phyloP scores from a whole-genome alignment of 2,113 vertebrate species.

The Gymnobelideus leadbeateri region DNA sequence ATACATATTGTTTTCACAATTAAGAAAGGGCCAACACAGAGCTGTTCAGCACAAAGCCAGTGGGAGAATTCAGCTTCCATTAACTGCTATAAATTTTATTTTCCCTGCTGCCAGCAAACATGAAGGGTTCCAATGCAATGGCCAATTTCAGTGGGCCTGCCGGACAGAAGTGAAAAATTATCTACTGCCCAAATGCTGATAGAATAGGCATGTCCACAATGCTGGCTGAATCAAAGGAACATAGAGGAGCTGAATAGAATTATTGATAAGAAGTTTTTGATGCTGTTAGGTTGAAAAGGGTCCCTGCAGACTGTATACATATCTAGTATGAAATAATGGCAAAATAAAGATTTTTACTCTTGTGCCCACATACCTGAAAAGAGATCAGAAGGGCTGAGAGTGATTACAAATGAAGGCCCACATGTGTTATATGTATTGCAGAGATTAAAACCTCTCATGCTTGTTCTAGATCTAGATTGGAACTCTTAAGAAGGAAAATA shows the following conservation, averaged over 20 bases:
- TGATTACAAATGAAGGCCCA: constrained; percentile 36
- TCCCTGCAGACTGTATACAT: constrained; percentile 45
- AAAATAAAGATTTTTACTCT: constrained; percentile 31
- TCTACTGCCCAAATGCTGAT: constrained; percentile 69
- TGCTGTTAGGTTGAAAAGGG: constrained; percentile 40
- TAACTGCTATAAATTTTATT: constrained; percentile 75
- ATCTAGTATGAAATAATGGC: constrained; percentile 60
- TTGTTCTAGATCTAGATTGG: not conserved
- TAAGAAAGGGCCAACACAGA: constrained; percentile 78
- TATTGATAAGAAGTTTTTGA: constrained; percentile 51
- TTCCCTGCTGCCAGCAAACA: constrained; percentile 78
- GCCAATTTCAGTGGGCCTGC: constrained; percentile 73
- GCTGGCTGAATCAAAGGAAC: constrained; percentile 51
- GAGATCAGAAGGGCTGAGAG: constrained; percentile 50
- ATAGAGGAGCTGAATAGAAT: constrained; percentile 50
- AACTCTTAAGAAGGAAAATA: not conserved
- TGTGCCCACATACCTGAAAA: constrained; percentile 3
- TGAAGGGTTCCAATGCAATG: constrained; percentile 76
- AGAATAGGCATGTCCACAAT: constrained; percentile 62
- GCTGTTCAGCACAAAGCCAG: constrained; percentile 68
- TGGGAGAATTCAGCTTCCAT: constrained; percentile 71
- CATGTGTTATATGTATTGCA: not conserved
- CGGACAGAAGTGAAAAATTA: constrained; percentile 74
- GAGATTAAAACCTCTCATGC: not conserved
- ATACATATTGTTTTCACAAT: constrained; percentile 77